A percentile compares a stretch with the other conserved stretches of the same genome.
These are phyloP conservation scores for Dicaeum eximium DNA, from an alignment of 2,113 vertebrate species.

Conservation along the genomic window DNA sequence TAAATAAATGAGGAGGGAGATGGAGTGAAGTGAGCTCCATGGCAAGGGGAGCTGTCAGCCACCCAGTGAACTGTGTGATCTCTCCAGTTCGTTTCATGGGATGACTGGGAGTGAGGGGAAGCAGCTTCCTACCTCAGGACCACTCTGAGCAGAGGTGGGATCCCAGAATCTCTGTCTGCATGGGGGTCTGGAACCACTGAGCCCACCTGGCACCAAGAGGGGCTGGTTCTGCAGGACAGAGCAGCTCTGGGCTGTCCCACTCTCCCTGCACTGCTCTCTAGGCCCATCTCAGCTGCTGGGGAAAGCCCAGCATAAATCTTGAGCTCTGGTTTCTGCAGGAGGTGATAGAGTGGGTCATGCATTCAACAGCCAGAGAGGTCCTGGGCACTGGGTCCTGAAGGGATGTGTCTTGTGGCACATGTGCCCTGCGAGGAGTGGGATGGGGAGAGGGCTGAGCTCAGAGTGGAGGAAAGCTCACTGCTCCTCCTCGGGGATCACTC, in stretches of 20 bases:
- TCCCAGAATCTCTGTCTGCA: fast-evolving
- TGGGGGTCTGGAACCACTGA: neutral
- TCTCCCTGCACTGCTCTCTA: neutral
- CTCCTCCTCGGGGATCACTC: neutral
- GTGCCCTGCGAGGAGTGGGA: fast-evolving
- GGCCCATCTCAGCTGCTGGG: neutral
- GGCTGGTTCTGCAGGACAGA: neutral
- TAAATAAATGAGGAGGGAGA: neutral
- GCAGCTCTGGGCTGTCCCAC: fast-evolving
- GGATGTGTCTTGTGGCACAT: neutral
- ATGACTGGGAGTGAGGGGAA: neutral
- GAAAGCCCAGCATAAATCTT: neutral
- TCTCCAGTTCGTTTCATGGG: neutral
- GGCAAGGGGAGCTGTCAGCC: neutral
- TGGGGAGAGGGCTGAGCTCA: neutral
- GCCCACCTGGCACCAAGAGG: too few relatives aligned
- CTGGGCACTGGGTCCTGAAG: fast-evolving
- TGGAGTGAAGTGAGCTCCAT: neutral
- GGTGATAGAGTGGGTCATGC: fast-evolving
- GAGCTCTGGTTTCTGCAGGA: neutral
- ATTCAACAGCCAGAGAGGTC: neutral
- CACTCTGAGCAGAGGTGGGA: neutral
- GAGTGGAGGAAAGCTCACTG: neutral
- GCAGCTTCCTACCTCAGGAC: fast-evolving
- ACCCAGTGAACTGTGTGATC: neutral